Conservation (phyloP, 2,888 invertebrate species). For the Zaprionus lineosus region DNA sequence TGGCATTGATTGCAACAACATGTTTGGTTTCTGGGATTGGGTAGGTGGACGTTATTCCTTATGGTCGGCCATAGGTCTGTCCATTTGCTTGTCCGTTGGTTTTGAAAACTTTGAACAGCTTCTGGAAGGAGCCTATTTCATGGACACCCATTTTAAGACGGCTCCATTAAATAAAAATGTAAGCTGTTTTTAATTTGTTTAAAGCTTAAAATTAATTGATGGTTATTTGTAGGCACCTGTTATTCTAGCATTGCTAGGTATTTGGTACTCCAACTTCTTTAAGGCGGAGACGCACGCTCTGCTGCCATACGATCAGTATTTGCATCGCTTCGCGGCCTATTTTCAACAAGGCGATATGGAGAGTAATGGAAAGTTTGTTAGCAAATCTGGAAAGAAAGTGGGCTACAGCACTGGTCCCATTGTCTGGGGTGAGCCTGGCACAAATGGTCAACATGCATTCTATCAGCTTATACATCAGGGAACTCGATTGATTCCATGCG, state of each 20-base stretch:
- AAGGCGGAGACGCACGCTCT: conserved; percentile 97
- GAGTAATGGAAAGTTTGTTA: conserved; percentile 98
- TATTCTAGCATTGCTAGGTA: conserved; percentile 93
- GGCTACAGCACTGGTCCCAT: conserved; percentile 82
- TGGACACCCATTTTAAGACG: conserved; percentile 95
- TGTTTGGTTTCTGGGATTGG: conserved; percentile 99
- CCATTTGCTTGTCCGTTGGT: conserved; percentile 96
- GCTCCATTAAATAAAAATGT: conserved; percentile 96
- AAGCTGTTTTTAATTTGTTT: too few species aligned
- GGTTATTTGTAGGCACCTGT: conserved; percentile 89
- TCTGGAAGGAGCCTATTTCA: conserved; percentile 94
- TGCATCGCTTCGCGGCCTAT: conserved; percentile 99
- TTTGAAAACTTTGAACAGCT: conserved; percentile 97
- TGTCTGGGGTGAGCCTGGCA: conserved; percentile 95
- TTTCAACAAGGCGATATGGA: conserved; percentile 99
- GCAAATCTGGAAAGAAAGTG: conserved; percentile 84
- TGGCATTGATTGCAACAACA: conserved; percentile 97
- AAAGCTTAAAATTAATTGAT: too few species aligned
- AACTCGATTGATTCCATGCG: conserved; percentile 93
- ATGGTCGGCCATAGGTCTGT: conserved; percentile 99
- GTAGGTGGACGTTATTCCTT: conserved; percentile 98
- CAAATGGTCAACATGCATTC: conserved; percentile 99
- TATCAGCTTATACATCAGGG: conserved; percentile 98
- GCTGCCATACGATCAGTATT: conserved; percentile 98
- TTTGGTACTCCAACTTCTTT: conserved; percentile 98